Base-by-base conservation (phyloP, 2,888 invertebrate genomes). In the Dasysyrphus tricinctus region DNA sequence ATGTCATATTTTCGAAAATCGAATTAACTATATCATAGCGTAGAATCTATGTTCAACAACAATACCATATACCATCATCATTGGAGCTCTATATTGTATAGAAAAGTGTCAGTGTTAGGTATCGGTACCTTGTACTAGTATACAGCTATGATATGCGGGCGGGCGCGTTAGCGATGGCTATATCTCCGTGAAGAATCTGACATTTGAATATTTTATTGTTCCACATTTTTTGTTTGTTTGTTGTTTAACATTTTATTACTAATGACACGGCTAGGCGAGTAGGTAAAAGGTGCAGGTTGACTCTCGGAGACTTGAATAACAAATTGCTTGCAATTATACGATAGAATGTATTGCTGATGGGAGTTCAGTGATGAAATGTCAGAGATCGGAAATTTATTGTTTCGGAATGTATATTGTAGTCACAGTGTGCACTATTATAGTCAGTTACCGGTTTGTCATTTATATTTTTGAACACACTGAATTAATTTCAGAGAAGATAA, bases 181-280 rank as follows among this genome's bases (percentile, higher is more conserved):
- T 78, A 65, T 32, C 19, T 4, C 3, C 24, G 54, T 54, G 19
- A 67, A 51, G 73, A 49, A 79, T 79, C 79, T 73, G 79, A 73
- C 79, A 67, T 80, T 80, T 80, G 19, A 56, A 56, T 32, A 51
- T 73, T 79, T 73, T 77, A 67, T 67, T 76, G 57, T 76, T 76
- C 47, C 5, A 51, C 6, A 65, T 65, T 51, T 49, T 57, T 76
- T 54, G 19, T 47, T 42, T n/a, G 19, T 14, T 39, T 42, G 14
- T 65, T 57, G 34, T 57, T 57, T 11, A 34, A 57, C 34, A 57
- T 57, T 57, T 37, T 47, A 34, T 65, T 49, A n/a, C 51, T 51
- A 34, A 69, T 51, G 69, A 61, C 61, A 16, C 24, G 29, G 16
- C 47, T 47, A 12, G 24, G 54, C 37, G 42, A 24, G 44, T 42